A percentile compares a stretch with the other conserved stretches of the same genome.
These are phyloP conservation scores for Sitodiplosis mosellana DNA, from an alignment of 1,140 invertebrate species.

Conservation along the genomic window DNA sequence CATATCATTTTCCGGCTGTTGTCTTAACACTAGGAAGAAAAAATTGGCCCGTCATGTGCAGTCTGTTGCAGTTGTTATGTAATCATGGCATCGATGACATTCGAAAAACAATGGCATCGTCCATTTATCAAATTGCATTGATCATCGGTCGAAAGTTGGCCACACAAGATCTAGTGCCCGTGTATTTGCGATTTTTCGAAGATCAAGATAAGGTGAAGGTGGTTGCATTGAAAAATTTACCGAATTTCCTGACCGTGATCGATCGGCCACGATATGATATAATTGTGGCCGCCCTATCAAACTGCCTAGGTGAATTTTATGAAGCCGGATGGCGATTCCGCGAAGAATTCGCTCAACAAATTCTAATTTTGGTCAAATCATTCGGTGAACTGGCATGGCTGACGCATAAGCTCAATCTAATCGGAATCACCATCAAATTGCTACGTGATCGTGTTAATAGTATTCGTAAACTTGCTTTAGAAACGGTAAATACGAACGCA, in stretches of 20 bases:
- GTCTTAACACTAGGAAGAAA: constrained; percentile 1
- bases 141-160: constrained; percentile 2
- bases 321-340: constrained; percentile 3
- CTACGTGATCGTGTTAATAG: constrained; percentile 3
- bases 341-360: constrained; percentile 2
- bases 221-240: constrained; percentile 2
- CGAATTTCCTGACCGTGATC: constrained; percentile 3
- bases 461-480: constrained; percentile 2
- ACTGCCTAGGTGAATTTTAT: not conserved
- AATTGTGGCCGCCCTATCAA: constrained; percentile 1
- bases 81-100: not conserved
- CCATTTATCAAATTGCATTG: constrained; percentile 2
- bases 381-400: not conserved
- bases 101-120: constrained; percentile 4
- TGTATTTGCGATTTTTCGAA: constrained; percentile 4
- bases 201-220: constrained; percentile 4
- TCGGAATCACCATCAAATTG: not conserved
- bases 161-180: constrained; percentile 1
- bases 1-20: constrained; percentile 4
- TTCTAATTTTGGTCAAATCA: not conserved
- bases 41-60: constrained; percentile 2
- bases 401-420: not conserved
- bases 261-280: not conserved
- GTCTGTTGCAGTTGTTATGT: not conserved
- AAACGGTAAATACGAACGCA: constrained; percentile 4